A percentile compares a stretch with the other conserved stretches of the same genome.
phyloP scores from a whole-genome alignment of 2,888 invertebrate genomes.

The Drosophila kokeensis region DNA sequence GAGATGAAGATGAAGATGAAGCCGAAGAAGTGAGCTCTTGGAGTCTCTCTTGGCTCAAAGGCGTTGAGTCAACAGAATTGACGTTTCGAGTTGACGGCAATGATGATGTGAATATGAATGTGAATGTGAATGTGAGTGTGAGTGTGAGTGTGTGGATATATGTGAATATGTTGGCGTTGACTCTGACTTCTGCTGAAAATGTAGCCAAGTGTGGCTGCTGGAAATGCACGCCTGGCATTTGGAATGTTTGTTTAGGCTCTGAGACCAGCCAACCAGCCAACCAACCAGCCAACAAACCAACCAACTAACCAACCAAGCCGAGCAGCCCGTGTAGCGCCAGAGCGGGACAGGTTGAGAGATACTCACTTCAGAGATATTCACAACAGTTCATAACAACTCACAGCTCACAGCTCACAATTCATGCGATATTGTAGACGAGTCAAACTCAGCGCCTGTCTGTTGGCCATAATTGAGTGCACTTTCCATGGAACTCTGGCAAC shows the following conservation, averaged over 20 bases:
- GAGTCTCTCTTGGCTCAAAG: conserved; percentile 51
- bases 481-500: conserved; percentile 80
- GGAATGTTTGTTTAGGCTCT: conserved; percentile 77
- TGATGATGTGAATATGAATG: conserved; percentile 41
- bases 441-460: conserved; percentile 75
- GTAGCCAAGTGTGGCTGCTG: conserved; percentile 70
- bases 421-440: conserved; percentile 25
- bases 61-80: conserved; percentile 77
- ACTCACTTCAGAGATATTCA: conserved; percentile 50
- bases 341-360: conserved; percentile 41
- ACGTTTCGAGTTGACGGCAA: conserved; percentile 76
- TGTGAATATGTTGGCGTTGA: conserved; percentile 72
- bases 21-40: conserved; percentile 16
- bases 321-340: conserved; percentile 50
- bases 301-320: conserved; percentile 20
- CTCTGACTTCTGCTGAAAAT: conserved; percentile 81
- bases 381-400: conserved; percentile 1
- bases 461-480: conserved; percentile 82
- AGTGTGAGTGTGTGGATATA: conserved; percentile 7
- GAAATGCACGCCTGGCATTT: conserved; percentile 49
- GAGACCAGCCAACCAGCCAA: neutral
- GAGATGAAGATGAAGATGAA: neutral
- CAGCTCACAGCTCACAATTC: neutral
- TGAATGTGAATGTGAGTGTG: conserved; percentile 24
- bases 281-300: neutral